These are phyloP conservation scores for Mylabris sibirica DNA, from an alignment of 2,888 invertebrate species.

Conservation along the genomic window DNA sequence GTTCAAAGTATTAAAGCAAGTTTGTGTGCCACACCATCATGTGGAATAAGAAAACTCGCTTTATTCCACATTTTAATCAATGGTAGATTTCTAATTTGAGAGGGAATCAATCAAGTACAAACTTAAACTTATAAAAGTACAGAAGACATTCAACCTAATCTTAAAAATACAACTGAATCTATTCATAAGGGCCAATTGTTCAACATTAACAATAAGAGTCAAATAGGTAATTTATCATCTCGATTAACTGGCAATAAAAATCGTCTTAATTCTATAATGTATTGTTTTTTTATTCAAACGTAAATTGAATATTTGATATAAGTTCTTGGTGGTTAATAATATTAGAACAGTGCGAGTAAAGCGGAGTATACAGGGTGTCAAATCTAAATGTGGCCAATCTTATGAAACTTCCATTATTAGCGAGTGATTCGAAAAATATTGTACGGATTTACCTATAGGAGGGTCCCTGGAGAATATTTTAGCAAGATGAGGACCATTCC, in stretches of 20 bases:
- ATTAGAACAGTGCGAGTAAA: too few species aligned
- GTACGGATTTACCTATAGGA: too few species aligned
- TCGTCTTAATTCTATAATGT: neutral
- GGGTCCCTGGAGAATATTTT: too few species aligned
- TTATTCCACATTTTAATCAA: constrained; percentile 1
- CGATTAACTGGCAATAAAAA: neutral
- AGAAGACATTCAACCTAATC: too few species aligned
- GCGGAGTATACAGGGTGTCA: constrained; percentile 14
- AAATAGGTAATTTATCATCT: constrained; percentile 6
- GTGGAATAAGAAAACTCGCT: neutral
- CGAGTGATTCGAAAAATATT: too few species aligned
- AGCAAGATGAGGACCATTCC: too few species aligned
- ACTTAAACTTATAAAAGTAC: too few species aligned
- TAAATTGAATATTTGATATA: neutral
- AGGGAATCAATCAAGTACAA: neutral
- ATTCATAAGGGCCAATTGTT: neutral
- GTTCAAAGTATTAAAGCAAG: constrained; percentile 2
- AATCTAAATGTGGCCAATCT: too few species aligned
- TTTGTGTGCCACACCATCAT: constrained; percentile 3
- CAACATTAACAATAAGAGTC: neutral
- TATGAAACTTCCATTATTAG: too few species aligned
- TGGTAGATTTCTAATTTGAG: neutral
- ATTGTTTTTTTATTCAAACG: neutral
- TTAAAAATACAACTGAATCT: too few species aligned
- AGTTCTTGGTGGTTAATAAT: too few species aligned